Evolutionary conservation across 2,113 vertebrate species (phyloP).

Genomic region (Pristiophorus japonicus): DNA sequence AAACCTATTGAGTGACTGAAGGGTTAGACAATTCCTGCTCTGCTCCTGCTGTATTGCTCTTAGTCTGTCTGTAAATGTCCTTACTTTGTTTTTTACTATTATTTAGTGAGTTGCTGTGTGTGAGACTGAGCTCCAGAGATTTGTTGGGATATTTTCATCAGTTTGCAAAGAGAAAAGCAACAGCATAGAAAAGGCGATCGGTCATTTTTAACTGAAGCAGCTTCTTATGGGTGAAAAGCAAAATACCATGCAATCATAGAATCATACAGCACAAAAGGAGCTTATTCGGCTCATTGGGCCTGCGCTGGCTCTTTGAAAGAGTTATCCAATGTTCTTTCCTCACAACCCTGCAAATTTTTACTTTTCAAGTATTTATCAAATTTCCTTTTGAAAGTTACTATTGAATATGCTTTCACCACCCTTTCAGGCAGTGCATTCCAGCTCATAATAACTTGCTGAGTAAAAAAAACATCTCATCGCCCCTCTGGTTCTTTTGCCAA

Average conservation of each 20-base stretch:
- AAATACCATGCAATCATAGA: background rate
- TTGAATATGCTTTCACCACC: background rate
- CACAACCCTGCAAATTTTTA: background rate
- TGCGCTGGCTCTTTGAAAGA: too few relatives aligned
- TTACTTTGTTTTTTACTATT: background rate
- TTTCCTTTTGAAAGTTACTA: background rate
- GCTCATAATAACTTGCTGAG: background rate
- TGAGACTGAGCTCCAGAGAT: background rate
- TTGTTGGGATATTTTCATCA: constrained; percentile 4
- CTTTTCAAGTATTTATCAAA: background rate
- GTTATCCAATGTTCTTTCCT: background rate
- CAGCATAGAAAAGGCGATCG: background rate
- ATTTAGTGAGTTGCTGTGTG: background rate
- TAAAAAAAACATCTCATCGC: background rate
- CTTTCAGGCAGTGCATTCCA: background rate
- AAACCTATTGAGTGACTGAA: background rate
- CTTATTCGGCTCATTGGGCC: too few relatives aligned
- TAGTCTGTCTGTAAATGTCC: background rate
- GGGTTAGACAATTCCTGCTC: background rate
- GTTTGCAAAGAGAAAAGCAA: background rate
- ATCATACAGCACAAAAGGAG: background rate
- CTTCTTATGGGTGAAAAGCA: background rate
- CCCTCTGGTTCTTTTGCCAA: background rate
- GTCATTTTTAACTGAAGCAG: background rate
- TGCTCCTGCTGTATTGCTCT: background rate